Evolutionary conservation across 1,140 invertebrate genomes (phyloP), one percentile per base, ranked within the genome.

Genomic region (Globodera ellingtonae): DNA sequence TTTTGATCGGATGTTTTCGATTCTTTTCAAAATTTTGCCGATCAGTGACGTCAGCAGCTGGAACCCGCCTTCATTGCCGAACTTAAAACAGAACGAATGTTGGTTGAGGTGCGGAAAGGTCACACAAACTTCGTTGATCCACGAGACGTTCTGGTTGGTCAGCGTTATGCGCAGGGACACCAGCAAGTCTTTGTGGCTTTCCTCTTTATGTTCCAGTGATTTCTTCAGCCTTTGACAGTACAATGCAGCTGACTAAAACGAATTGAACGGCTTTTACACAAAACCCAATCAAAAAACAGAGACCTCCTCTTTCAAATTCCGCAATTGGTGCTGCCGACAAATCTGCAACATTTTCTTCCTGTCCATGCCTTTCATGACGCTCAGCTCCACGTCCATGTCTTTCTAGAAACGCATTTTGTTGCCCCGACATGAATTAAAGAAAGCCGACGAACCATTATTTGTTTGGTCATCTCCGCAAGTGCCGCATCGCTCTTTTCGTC

Each of bases 41-140:
- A 82, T 66, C 46, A 82, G 62, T 24, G 65, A 69, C 6, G 75
- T 72, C 4, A 82, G 46, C 65, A 82, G 79, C 52, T 82, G 81
- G 44, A 82, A 82, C 21, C 81, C 81, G 46, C 81, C 81, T 79
- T 82, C 81, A 48, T 52, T 50, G 35, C 79, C 71, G 78, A 82
- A 82, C 81, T 82, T 50, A 81, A 83, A 21, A n/a, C 10, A 1
- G 35, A 6, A n/a, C 35, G 13, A 56, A 24, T 78, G 6, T 0
- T 75, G 1, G 78, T 0, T 75, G 1, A 79, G 15, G 59, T 59
- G 21, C 21, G 44, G 18, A 65, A 21, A 47, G 24, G 1, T 3
- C 24, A 44, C 48, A 35, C 62, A 21, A 79, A 82, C 81, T 47
- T 82, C 81, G 24, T 78, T 44, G 48, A 82, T 78, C 81, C 81